phyloP scores from a whole-genome alignment of 2,888 invertebrate species.

The Aproaerema taeniolella region DNA sequence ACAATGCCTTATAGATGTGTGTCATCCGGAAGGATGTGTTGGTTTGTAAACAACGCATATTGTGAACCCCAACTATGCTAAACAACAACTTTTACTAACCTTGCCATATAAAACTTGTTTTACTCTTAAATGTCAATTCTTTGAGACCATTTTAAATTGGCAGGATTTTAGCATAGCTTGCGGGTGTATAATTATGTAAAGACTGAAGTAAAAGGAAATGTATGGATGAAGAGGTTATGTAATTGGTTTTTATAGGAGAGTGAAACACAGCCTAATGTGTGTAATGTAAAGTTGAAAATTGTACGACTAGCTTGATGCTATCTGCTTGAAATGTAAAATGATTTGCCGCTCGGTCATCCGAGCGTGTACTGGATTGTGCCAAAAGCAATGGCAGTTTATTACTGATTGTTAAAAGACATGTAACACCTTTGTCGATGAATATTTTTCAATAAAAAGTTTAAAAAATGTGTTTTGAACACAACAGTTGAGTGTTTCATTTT shows the following conservation, averaged over 20 bases:
- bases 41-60: conserved; percentile 5
- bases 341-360: conserved; percentile 21
- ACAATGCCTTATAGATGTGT: conserved; percentile 53
- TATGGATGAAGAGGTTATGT: conserved; percentile 21
- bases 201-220: conserved; percentile 49
- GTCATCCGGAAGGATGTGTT: conserved; percentile 23
- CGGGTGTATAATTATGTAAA: conserved; percentile 34
- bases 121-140: conserved; percentile 11
- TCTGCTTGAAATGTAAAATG: conserved; percentile 13
- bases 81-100: conserved; percentile 1
- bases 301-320: conserved; percentile 16
- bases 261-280: conserved; percentile 31
- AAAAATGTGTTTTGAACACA: conserved; percentile 76
- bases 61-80: conserved; percentile 3
- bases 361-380: conserved; percentile 38
- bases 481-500: conserved; percentile 60
- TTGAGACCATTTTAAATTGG: not conserved
- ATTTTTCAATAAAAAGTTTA: conserved; percentile 73
- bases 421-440: conserved; percentile 61
- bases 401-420: conserved; percentile 42
- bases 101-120: no score
- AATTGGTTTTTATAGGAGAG: conserved; percentile 37
- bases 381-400: conserved; percentile 46
- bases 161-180: conserved; percentile 4
- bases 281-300: conserved; percentile 8